Base-by-base conservation (phyloP, 2,888 invertebrate species). In the Dynastes maya region DNA sequence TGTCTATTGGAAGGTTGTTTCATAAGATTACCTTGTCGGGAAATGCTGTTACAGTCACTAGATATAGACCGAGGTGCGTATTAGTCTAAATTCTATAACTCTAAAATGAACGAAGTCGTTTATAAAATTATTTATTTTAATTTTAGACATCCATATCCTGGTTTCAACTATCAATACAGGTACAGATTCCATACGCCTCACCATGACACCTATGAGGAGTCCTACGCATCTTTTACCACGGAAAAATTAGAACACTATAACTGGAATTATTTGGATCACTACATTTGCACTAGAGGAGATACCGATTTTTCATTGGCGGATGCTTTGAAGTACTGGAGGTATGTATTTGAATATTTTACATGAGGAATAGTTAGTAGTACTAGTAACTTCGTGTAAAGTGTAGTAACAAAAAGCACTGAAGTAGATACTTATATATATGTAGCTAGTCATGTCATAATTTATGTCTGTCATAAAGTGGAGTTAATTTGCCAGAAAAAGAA, bases 221-320 rank as follows among this genome's bases (percentile, higher is more conserved):
- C 98, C 0, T 96, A 96, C 92, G 97, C 97, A 0, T 95, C 97
- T 63, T 98, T 98, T 88, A 95, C 95, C 1, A 97, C 97, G 0
- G 98, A 98, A 89, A 97, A 97, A 86, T 89, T 98, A 76, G 98
- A 98, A 89, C 97, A 96, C 84, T 98, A 96, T 87, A 98, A 97
- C 89, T 99, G 98, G 98, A 98, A 98, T 89, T 97, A 97, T 86
- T 92, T 98, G 90, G 98, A 99, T 89, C 96, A 98, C 88, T 98
- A 98, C 87, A 97, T 98, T 81, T 98, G 98, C 86, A 97, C 97
- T 0, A 91, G 97, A 80, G 98, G 98, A 0, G 97, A 98, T 86
- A 95, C 96, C 0, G 97, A 97, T 87, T 97, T 97, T 90, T 92
- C 94, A 45, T 90, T 98, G 40, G 94, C 94, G 80, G 97, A 97